Conservation (phyloP, 2,113 vertebrate species). For the Litocranius walleri region DNA sequence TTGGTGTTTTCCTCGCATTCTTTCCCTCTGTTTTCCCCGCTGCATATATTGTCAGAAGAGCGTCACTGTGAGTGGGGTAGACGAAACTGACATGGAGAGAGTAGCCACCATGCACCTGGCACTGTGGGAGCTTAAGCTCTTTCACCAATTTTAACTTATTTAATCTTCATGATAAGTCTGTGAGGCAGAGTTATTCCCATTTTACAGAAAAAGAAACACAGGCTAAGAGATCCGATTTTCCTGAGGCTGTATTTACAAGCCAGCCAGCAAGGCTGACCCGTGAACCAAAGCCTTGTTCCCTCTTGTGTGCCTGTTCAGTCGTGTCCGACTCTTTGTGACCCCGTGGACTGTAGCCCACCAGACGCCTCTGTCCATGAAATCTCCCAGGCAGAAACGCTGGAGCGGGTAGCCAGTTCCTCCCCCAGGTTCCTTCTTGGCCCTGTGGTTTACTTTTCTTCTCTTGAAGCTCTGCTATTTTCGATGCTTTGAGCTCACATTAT, state of each 20-base stretch:
- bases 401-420: neutral
- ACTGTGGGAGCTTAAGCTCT: neutral
- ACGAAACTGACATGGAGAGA: rapidly evolving
- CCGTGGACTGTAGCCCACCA: neutral
- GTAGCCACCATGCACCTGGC: neutral
- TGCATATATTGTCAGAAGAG: neutral
- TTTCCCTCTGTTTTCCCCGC: neutral
- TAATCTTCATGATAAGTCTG: neutral
- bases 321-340: neutral
- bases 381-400: neutral
- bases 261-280: neutral
- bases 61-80: neutral
- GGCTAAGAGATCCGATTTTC: neutral
- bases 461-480: rapidly evolving
- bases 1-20: neutral
- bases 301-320: neutral
- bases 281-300: neutral
- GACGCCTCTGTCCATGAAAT: neutral
- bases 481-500: neutral
- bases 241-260: neutral
- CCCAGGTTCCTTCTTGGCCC: rapidly evolving
- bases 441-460: neutral
- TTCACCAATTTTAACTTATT: neutral
- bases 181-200: neutral
- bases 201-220: neutral